phyloP scores from a whole-genome alignment of 2,888 invertebrate species.

The Sesia bembeciformis region DNA sequence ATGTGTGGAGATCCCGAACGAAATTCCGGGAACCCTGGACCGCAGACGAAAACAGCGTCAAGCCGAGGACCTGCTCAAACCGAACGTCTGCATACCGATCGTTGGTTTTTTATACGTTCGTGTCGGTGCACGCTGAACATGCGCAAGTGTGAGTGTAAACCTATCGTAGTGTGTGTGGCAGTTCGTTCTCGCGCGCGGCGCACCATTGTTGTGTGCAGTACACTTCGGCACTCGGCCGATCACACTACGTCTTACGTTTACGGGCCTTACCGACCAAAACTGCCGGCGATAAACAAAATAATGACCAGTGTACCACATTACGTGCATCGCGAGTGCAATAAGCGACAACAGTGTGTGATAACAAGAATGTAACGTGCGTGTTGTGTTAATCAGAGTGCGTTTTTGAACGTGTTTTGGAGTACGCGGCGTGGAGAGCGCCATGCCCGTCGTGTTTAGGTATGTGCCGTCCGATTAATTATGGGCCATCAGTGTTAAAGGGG shows the following conservation, averaged over 20 bases:
- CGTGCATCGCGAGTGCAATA: conserved; percentile 67
- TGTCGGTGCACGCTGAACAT: conserved; percentile 42
- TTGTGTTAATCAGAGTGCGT: conserved; percentile 59
- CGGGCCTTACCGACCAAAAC: conserved; percentile 41
- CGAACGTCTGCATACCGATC: conserved; percentile 75
- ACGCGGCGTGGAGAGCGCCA: conserved; percentile 55
- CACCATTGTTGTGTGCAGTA: conserved; percentile 63
- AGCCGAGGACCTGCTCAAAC: conserved; percentile 72
- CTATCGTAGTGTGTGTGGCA: conserved; percentile 37
- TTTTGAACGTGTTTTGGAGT: conserved; percentile 61
- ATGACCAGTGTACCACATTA: conserved; percentile 62
- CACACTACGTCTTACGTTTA: conserved; percentile 35
- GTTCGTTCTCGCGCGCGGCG: conserved; percentile 56
- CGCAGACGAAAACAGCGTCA: conserved; percentile 74
- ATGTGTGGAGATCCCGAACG: background rate
- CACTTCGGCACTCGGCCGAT: conserved; percentile 50
- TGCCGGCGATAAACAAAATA: conserved; percentile 69
- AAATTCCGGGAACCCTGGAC: conserved; percentile 52
- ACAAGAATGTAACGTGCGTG: conserved; percentile 65
- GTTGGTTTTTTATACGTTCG: conserved; percentile 69
- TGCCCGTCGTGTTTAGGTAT: conserved; percentile 69
- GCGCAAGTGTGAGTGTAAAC: conserved; percentile 35
- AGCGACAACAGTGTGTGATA: conserved; percentile 69
- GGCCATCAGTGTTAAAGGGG: conserved; percentile 55
- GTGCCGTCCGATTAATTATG: conserved; percentile 64